phyloP scores from a whole-genome alignment of 2,797 vertebrate genomes.

The Salarias fasciatus region DNA sequence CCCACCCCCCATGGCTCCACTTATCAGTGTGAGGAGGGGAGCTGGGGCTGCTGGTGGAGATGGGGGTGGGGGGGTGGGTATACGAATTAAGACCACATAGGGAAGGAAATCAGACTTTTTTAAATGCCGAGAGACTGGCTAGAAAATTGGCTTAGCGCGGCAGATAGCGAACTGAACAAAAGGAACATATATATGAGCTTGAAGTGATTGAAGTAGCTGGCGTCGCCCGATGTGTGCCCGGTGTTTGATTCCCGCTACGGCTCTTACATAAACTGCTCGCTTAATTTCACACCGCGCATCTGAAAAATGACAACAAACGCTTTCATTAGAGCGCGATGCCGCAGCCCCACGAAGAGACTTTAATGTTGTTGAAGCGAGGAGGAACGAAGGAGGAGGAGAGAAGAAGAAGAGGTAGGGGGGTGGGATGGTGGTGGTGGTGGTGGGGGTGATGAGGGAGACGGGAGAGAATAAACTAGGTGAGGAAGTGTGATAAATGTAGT shows the following conservation, averaged over 20 bases:
- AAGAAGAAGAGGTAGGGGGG: background rate
- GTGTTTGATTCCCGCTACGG: conserved; percentile 90
- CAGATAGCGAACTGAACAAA: conserved; percentile 90
- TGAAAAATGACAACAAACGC: conserved; percentile 87
- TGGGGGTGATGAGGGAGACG: conserved; percentile 35
- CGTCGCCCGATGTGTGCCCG: conserved; percentile 84
- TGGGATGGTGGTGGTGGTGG: conserved; percentile 20
- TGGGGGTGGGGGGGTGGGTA: conserved; percentile 45
- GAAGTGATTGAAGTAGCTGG: conserved; percentile 91
- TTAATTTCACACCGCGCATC: conserved; percentile 90
- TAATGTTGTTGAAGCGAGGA: conserved; percentile 82
- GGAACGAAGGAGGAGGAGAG: conserved; percentile 51
- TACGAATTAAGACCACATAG: conserved; percentile 86
- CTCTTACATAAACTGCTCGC: conserved; percentile 88
- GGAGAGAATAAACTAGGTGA: conserved; percentile 78
- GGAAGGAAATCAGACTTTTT: conserved; percentile 87
- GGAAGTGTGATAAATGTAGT: conserved; percentile 81
- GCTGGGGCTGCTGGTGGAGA: background rate
- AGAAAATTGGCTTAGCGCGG: conserved; percentile 96
- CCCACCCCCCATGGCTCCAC: conserved; percentile 66
- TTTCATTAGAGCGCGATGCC: conserved; percentile 88
- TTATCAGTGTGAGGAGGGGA: conserved; percentile 74
- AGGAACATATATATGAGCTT: conserved; percentile 89
- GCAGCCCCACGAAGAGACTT: conserved; percentile 78
- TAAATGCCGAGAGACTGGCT: conserved; percentile 89